Conservation (phyloP, 2,888 invertebrate genomes). For the Parnassius smintheus region DNA sequence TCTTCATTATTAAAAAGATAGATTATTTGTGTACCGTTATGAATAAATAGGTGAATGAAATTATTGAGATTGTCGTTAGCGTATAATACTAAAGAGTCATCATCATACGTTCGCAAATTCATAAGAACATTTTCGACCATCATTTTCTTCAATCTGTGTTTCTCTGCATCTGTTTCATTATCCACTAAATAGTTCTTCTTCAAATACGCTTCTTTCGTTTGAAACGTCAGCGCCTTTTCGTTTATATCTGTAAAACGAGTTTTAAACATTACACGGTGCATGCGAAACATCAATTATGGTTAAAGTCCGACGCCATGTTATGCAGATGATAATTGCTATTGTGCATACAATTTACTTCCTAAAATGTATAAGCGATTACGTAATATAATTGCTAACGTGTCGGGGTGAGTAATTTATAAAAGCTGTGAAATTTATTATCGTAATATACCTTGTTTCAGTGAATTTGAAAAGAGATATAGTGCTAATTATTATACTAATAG, state of each 20-base stretch:
- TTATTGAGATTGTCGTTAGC: slow-evolving; percentile 96
- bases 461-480: no score
- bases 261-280: slow-evolving; percentile 9
- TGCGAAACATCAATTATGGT: slow-evolving; percentile 25
- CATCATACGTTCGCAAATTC: slow-evolving; percentile 93
- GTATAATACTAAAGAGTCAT: slow-evolving; percentile 90
- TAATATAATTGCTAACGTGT: slow-evolving; percentile 29
- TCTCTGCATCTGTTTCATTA: slow-evolving; percentile 82
- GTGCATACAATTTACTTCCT: slow-evolving; percentile 28
- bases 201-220: slow-evolving; percentile 88
- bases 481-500: no score
- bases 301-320: slow-evolving; percentile 25
- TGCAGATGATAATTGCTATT: slow-evolving; percentile 29
- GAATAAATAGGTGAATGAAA: slow-evolving; percentile 93
- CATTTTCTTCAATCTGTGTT: slow-evolving; percentile 85
- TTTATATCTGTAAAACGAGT: slow-evolving; percentile 87
- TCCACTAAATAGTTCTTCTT: slow-evolving; percentile 90
- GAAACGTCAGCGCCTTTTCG: slow-evolving; percentile 92
- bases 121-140: slow-evolving; percentile 91
- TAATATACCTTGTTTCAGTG: neutral
- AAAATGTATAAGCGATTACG: slow-evolving; percentile 20
- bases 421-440: slow-evolving; percentile 19
- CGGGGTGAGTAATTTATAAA: slow-evolving; percentile 17
- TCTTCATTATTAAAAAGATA: slow-evolving; percentile 92
- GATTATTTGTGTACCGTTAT: slow-evolving; percentile 89